Evolutionary conservation across 2,113 vertebrate species (phyloP), one percentile per base, ranked within the genome.

Genomic region (Tetraodon nigroviridis): DNA sequence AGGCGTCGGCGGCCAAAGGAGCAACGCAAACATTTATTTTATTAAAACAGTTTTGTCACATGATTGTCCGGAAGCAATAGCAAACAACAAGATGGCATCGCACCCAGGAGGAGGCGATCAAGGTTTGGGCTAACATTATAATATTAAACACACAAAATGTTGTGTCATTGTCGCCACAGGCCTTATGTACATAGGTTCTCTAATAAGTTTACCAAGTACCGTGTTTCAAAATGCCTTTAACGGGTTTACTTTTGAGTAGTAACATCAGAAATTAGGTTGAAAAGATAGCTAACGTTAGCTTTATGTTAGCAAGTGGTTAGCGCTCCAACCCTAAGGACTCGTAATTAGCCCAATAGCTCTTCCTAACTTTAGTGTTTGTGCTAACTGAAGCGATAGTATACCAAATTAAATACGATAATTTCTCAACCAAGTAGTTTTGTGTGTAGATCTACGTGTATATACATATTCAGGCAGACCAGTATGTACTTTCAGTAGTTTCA

Each of bases 51-150:
- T 1, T 2, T 16, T 17, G 49, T 82, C 80, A 85, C 67, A n/a
- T 78, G 74, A 73, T n/a, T 51, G 8, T 32, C 22, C 66, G 64
- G 83, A 88, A 88, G 60, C 53, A 27, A 7, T 15, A 11, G 18
- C 19, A 3, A 63, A 51, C 40, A 67, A 65, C 76, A 90, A 90
- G 79, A 91, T 91, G 89, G 89, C 89, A 79, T 80, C 85, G 18
- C 68, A 59, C 53, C 71, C 78, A 48, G 86, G 74, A 76, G 87
- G 79, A 80, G 79, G 75, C 20, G 87, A 85, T 44, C 48, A 71
- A 76, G 87, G 89, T 90, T 81, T 3, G 3, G 1, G 47, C 50
- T 42, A 17, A 3, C 37, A n/a, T 55, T 3, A 16, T 53, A 6
- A 13, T 56, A n/a, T 54, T 63, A 18, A 21, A 3, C 7, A 32